Percentiles rank a stretch among this genome's conserved stretches.
Conservation (phyloP, 2,888 invertebrate genomes). For the Furcula furcula region DNA sequence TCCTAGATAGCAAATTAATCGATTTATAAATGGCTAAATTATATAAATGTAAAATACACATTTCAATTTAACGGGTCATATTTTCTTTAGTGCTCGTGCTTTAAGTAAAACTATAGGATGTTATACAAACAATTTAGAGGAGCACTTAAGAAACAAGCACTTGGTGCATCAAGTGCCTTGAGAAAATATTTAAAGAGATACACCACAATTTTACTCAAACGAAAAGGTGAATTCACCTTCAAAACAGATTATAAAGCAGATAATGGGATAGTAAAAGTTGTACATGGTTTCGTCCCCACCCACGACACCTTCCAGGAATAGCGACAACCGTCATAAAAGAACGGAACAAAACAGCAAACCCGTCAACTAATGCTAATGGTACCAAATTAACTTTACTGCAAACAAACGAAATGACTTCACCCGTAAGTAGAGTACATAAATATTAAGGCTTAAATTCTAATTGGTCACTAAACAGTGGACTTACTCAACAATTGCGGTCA, state of each 20-base stretch:
- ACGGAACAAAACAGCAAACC: slow-evolving; percentile 57
- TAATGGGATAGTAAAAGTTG: slow-evolving; percentile 54
- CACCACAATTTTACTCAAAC: slow-evolving; percentile 3
- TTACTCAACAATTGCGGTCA: slow-evolving; percentile 16
- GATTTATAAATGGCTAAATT: too few species aligned
- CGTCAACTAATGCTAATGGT: slow-evolving; percentile 57
- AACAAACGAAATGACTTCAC: slow-evolving; percentile 47
- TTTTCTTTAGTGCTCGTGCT: not conserved
- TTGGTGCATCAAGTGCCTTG: not conserved
- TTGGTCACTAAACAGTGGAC: slow-evolving; percentile 15
- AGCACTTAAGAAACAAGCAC: slow-evolving; percentile 4
- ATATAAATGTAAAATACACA: too few species aligned
- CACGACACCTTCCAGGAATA: slow-evolving; percentile 62
- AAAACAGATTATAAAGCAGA: slow-evolving; percentile 49
- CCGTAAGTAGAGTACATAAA: slow-evolving; percentile 13
- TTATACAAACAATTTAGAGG: slow-evolving; percentile 7
- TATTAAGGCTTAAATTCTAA: slow-evolving; percentile 16
- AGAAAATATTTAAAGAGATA: slow-evolving; percentile 4
- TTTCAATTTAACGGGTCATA: slow-evolving; percentile 1
- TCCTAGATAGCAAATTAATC: too few species aligned
- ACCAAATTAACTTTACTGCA: slow-evolving; percentile 51
- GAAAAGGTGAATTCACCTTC: slow-evolving; percentile 27
- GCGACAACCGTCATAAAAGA: slow-evolving; percentile 57
- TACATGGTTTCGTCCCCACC: slow-evolving; percentile 57
- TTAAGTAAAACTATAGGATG: not conserved